Conservation (phyloP, 2,888 invertebrate genomes). For the Drosophila testacea region DNA sequence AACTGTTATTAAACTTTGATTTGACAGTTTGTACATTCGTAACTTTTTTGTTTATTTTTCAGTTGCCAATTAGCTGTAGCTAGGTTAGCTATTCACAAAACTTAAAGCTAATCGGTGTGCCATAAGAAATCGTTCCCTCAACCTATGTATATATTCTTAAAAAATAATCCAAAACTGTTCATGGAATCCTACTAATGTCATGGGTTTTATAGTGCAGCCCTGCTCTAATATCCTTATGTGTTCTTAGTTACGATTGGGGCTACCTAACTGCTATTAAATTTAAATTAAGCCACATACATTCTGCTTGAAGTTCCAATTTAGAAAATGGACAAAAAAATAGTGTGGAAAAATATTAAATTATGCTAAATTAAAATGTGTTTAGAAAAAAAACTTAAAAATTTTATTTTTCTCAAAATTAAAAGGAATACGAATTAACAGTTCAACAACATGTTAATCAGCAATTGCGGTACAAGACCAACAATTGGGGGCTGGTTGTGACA, state of each 20-base stretch:
- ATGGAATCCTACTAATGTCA: no score
- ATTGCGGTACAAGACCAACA: background rate
- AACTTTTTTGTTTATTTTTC: no score
- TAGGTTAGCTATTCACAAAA: no score
- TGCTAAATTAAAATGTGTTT: background rate
- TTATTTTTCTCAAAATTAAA: background rate
- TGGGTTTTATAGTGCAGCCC: background rate
- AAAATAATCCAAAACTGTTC: no score
- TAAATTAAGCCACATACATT: background rate
- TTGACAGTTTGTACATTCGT: no score
- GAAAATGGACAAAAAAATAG: background rate
- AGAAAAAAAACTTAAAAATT: background rate
- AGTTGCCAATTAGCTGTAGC: no score
- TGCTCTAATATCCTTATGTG: background rate
- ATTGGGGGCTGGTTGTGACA: conserved; percentile 3
- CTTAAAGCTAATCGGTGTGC: no score
- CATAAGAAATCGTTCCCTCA: no score
- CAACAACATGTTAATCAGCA: conserved; percentile 13
- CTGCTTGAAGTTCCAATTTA: background rate
- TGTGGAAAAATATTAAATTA: background rate
- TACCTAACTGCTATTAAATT: conserved; percentile 2
- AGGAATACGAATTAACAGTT: background rate
- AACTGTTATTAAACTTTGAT: no score
- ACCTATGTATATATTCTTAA: no score
- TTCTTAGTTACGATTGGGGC: background rate